These are phyloP conservation scores for Neoseiulus cucumeris DNA, from an alignment of 1,140 invertebrate genomes.

Conservation along the genomic window DNA sequence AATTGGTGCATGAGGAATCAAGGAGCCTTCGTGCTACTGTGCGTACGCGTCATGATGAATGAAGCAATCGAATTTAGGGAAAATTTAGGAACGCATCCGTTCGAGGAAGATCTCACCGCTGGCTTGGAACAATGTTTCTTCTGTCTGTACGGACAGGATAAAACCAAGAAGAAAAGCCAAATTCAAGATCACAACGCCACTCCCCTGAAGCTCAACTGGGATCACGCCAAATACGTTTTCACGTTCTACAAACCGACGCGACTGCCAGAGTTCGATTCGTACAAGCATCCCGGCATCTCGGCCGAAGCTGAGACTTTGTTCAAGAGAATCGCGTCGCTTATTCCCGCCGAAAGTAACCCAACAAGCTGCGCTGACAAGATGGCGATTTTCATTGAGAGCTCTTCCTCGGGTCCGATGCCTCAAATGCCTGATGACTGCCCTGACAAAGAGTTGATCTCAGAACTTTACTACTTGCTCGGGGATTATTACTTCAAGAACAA, in stretches of 20 bases:
- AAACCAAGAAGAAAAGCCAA: slow-evolving; percentile 46
- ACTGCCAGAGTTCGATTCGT: slow-evolving; percentile 63
- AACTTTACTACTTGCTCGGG: slow-evolving; percentile 65
- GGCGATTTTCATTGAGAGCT: slow-evolving; percentile 24
- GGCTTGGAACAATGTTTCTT: slow-evolving; percentile 68
- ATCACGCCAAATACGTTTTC: slow-evolving; percentile 50
- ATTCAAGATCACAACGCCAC: slow-evolving; percentile 55
- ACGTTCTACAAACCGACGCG: slow-evolving; percentile 57
- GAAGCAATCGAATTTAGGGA: slow-evolving; percentile 22
- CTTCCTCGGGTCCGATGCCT: slow-evolving; percentile 12
- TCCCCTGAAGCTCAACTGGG: slow-evolving; percentile 42
- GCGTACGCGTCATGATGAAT: slow-evolving; percentile 46
- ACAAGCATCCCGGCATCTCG: slow-evolving; percentile 45
- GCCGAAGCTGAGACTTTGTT: slow-evolving; percentile 54
- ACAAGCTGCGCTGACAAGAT: slow-evolving; percentile 19
- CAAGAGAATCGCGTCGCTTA: slow-evolving; percentile 44
- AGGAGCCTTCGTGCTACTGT: slow-evolving; percentile 53
- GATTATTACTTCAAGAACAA: slow-evolving; percentile 84
- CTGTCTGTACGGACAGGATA: slow-evolving; percentile 60
- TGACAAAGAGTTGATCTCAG: slow-evolving; percentile 16
- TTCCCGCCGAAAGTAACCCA: slow-evolving; percentile 36
- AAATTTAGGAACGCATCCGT: slow-evolving; percentile 24
- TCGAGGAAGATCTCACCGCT: slow-evolving; percentile 36
- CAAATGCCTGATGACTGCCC: slow-evolving; percentile 12
- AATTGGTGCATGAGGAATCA: slow-evolving; percentile 53